Evolutionary conservation across 2,113 vertebrate species (phyloP).

Genomic region (Carassius gibelio): DNA sequence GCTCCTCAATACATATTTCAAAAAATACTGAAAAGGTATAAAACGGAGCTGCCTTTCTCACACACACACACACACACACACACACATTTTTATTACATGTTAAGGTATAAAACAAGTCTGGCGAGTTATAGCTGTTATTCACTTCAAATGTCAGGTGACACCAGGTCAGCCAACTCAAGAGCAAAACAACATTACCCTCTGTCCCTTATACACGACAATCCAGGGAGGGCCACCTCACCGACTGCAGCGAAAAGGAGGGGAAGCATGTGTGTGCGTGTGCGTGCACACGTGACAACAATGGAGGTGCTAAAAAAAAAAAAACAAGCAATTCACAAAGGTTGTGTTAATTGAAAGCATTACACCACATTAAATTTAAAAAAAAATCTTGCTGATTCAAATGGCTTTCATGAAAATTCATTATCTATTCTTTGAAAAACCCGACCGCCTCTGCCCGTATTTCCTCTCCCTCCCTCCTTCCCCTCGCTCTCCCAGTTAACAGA

Average conservation of each 20-base stretch:
- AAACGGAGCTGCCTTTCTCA: slow-evolving; percentile 5
- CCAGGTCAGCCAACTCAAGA: slow-evolving; percentile 50
- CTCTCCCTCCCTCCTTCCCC: neutral
- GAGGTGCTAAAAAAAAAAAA: slow-evolving; percentile 49
- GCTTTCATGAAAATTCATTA: slow-evolving; percentile 28
- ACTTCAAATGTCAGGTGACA: slow-evolving; percentile 9
- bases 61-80: neutral
- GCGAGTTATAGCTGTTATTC: neutral
- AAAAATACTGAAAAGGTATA: neutral
- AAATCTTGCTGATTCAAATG: slow-evolving; percentile 24
- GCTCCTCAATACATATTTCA: neutral
- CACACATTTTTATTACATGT: neutral
- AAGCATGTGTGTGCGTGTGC: neutral
- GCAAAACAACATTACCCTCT: slow-evolving; percentile 62
- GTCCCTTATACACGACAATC: slow-evolving; percentile 17
- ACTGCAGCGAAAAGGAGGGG: slow-evolving; percentile 37
- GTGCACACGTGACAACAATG: neutral
- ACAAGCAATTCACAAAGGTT: slow-evolving; percentile 31
- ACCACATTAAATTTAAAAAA: slow-evolving; percentile 3
- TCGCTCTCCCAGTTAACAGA: neutral
- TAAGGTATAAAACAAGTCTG: neutral
- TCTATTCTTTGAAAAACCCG: slow-evolving; percentile 30
- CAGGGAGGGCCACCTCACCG: slow-evolving; percentile 45
- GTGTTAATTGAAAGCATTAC: neutral
- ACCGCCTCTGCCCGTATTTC: neutral